Percentiles rank a stretch among this genome's conserved stretches.
These are phyloP conservation scores for Morelia viridis DNA, from an alignment of 2,797 vertebrate genomes.

Conservation along the genomic window DNA sequence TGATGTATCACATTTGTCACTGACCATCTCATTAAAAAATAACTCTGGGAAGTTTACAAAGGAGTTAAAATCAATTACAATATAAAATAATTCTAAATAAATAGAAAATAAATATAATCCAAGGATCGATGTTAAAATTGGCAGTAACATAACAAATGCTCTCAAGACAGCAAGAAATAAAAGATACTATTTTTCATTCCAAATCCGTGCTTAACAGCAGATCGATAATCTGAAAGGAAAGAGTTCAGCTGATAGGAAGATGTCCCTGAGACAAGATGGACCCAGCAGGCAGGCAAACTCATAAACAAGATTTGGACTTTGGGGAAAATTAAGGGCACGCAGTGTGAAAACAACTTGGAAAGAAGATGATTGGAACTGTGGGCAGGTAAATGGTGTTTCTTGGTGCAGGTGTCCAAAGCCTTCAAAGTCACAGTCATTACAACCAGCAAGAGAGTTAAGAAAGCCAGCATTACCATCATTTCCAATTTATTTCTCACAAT, in stretches of 20 bases:
- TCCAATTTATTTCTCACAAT: conserved; percentile 33
- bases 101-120: no score
- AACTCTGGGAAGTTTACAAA: no score
- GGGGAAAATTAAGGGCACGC: conserved; percentile 13
- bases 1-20: no score
- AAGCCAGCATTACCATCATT: neutral
- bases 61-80: no score
- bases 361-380: neutral
- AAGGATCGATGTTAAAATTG: no score
- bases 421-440: conserved; percentile 35
- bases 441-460: conserved; percentile 29
- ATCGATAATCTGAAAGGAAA: conserved; percentile 40
- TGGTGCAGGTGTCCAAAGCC: conserved; percentile 37
- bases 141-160: conserved; percentile 15
- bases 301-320: conserved; percentile 28
- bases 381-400: conserved; percentile 39
- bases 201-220: conserved; percentile 27
- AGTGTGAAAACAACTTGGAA: conserved; percentile 21
- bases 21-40: no score
- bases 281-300: conserved; percentile 30
- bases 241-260: conserved; percentile 8
- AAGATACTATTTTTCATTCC: conserved; percentile 43
- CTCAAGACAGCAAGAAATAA: conserved; percentile 48
- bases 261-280: neutral
- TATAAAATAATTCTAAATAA: no score